Percentiles rank a stretch among this genome's conserved stretches.
phyloP scores from a whole-genome alignment of 2,888 invertebrate genomes.

The Hololepta plana region DNA sequence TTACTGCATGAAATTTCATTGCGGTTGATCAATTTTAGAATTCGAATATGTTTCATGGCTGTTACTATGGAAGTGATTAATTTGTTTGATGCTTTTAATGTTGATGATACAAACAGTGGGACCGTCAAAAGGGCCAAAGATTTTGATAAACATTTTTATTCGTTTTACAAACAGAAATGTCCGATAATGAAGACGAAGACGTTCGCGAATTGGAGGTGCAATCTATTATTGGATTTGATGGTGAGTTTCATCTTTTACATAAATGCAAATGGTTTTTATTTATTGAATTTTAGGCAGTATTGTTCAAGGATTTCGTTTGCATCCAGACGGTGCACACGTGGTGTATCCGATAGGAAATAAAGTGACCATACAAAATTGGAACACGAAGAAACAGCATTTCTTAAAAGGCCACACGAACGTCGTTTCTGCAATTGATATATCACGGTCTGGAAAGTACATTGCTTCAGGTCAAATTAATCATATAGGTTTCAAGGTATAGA shows the following conservation, averaged over 20 bases:
- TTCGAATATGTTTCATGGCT: too few species aligned
- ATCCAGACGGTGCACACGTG: constrained; percentile 51
- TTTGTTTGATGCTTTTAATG: too few species aligned
- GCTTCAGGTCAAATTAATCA: constrained; percentile 85
- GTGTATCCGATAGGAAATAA: constrained; percentile 67
- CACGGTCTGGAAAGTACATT: constrained; percentile 54
- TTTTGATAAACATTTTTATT: too few species aligned
- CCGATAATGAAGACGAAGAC: too few species aligned
- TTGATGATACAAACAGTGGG: too few species aligned
- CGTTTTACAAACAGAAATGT: too few species aligned
- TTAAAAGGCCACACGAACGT: constrained; percentile 64
- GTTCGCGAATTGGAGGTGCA: constrained; percentile 43
- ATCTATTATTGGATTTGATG: constrained; percentile 68
- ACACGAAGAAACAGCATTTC: constrained; percentile 52
- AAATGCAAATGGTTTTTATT: neutral
- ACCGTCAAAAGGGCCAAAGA: too few species aligned
- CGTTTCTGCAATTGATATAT: constrained; percentile 60
- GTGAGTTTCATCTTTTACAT: constrained; percentile 25
- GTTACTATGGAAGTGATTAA: too few species aligned
- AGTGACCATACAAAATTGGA: constrained; percentile 51
- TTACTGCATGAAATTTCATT: too few species aligned
- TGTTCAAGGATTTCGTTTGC: constrained; percentile 42
- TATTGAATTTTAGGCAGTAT: constrained; percentile 22
- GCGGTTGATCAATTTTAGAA: too few species aligned
- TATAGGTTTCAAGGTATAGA: constrained; percentile 64